phyloP scores from a whole-genome alignment of 2,113 vertebrate species.

The Rostratula benghalensis region DNA sequence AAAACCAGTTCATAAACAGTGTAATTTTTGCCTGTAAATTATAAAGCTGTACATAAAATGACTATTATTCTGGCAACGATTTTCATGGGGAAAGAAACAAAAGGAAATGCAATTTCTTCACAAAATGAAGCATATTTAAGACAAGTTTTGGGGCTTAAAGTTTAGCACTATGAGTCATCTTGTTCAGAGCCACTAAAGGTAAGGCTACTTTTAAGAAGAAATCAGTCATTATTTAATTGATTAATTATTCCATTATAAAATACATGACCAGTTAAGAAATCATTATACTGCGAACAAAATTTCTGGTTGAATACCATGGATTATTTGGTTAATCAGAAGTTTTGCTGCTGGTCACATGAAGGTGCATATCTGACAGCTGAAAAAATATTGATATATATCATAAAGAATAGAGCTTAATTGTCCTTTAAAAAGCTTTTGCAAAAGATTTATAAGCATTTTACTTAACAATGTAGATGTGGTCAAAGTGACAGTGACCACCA shows the following conservation, averaged over 20 bases:
- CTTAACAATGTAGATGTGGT: background rate
- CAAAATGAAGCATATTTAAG: background rate
- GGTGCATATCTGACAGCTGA: background rate
- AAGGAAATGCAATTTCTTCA: background rate
- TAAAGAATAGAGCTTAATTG: background rate
- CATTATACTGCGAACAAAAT: background rate
- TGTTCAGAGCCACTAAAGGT: background rate
- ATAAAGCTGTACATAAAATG: background rate
- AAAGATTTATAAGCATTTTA: background rate
- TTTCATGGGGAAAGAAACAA: rapidly evolving
- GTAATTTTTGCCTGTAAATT: background rate
- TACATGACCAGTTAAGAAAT: background rate
- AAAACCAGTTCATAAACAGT: background rate
- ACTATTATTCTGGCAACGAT: background rate
- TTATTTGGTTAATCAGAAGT: background rate
- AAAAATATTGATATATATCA: background rate
- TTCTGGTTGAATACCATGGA: background rate
- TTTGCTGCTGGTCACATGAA: background rate
- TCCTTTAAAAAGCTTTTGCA: background rate
- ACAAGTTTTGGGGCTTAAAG: background rate
- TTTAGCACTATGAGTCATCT: background rate
- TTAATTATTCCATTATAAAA: background rate
- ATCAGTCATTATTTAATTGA: background rate
- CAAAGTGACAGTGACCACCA: background rate
- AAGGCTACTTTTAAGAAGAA: background rate